Evolutionary conservation across 2,797 vertebrate genomes (phyloP).

Genomic region (Anguilla anguilla): DNA sequence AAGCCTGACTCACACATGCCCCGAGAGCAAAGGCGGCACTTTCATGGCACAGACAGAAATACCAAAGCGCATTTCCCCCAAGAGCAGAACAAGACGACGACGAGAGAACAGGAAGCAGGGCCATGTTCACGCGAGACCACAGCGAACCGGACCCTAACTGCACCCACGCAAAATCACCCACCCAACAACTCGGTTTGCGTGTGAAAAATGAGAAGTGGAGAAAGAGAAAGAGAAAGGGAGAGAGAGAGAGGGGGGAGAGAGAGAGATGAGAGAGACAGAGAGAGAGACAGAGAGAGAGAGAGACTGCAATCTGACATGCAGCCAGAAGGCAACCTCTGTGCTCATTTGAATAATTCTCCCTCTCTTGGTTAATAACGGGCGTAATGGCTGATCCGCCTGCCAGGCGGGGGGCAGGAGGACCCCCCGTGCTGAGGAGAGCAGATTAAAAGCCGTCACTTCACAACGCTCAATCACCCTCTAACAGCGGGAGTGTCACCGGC

Average conservation of each 20-base stretch:
- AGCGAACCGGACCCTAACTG: not conserved
- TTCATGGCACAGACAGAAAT: not conserved
- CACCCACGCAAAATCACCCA: not conserved
- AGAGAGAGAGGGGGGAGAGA: not conserved
- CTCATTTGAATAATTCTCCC: constrained; percentile 45
- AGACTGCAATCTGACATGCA: constrained; percentile 52
- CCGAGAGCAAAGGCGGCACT: not conserved
- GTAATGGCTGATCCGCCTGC: constrained; percentile 20
- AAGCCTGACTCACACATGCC: not conserved
- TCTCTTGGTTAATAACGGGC: constrained; percentile 55
- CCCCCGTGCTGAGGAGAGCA: not conserved
- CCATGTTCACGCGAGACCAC: not conserved
- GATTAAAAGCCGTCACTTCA: constrained; percentile 27
- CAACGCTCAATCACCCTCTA: not conserved
- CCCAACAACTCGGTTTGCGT: not conserved
- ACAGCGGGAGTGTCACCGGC: not conserved
- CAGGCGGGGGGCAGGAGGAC: not conserved
- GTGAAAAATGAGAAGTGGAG: constrained; percentile 6
- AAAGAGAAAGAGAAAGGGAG: not conserved
- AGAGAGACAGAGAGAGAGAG: not conserved
- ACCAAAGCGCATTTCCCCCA: not conserved
- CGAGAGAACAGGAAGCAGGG: too few species aligned
- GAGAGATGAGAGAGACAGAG: constrained; percentile 18
- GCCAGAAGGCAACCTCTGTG: constrained; percentile 37
- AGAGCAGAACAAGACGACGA: not conserved